Conservation (phyloP, 2,888 invertebrate genomes). For the Chrysotoxum bicinctum region DNA sequence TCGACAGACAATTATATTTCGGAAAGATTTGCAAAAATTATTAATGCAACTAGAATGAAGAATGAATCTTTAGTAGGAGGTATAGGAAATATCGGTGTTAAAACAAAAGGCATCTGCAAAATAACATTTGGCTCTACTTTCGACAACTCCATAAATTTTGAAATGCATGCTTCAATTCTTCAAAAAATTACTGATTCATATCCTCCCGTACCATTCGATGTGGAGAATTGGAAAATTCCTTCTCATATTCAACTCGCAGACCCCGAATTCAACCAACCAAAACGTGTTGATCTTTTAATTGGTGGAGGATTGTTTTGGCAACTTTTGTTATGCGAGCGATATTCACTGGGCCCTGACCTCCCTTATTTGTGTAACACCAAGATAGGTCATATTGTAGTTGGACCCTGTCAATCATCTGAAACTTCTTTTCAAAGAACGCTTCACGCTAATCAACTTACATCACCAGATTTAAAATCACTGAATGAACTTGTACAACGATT, state of each 20-base stretch:
- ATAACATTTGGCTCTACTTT: background rate
- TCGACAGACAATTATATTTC: slow-evolving; percentile 8
- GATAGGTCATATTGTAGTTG: slow-evolving; percentile 1
- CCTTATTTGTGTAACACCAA: background rate
- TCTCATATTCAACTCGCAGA: slow-evolving; percentile 4
- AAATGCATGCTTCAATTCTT: background rate
- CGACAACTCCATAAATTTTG: background rate
- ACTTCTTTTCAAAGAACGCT: background rate
- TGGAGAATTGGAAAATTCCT: background rate
- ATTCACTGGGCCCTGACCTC: background rate
- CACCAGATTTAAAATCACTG: background rate
- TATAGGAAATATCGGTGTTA: slow-evolving; percentile 6
- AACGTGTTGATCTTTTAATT: slow-evolving; percentile 1
- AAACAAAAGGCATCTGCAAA: background rate
- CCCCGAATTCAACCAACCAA: background rate
- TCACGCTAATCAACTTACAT: background rate
- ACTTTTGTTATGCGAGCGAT: background rate
- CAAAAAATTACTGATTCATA: background rate
- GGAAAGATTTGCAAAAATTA: slow-evolving; percentile 2
- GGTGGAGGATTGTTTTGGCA: background rate
- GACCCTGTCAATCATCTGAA: background rate
- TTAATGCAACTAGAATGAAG: background rate
- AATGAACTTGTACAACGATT: background rate
- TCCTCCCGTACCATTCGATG: too few species aligned
- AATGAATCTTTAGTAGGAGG: background rate